phyloP scores from a whole-genome alignment of 2,113 vertebrate species.

The Polypterus senegalus region DNA sequence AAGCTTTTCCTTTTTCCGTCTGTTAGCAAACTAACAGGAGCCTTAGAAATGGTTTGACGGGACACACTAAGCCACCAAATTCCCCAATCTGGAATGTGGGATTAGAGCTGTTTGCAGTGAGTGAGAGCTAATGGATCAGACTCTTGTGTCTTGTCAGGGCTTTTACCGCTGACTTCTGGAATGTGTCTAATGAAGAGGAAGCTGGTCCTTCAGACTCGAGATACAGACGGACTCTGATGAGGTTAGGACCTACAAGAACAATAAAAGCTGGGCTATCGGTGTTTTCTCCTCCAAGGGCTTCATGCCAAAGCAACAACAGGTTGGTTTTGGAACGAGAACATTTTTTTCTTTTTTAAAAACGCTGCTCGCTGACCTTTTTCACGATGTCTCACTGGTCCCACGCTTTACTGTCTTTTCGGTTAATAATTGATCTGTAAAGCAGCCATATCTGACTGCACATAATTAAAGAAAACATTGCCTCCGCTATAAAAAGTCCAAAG shows the following conservation, averaged over 20 bases:
- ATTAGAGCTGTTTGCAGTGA: conserved; percentile 69
- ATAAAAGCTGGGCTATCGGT: conserved; percentile 53
- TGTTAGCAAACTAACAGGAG: conserved; percentile 16
- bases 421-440: no score
- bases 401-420: no score
- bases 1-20: conserved; percentile 11
- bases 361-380: no score
- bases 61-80: conserved; percentile 43
- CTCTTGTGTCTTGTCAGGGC: conserved; percentile 72
- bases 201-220: conserved; percentile 55
- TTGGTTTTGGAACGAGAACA: conserved; percentile 24
- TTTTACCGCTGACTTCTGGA: conserved; percentile 82
- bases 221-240: conserved; percentile 51
- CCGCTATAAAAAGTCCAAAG: no score
- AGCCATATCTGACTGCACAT: no score
- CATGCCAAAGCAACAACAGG: conserved; percentile 41
- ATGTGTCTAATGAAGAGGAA: conserved; percentile 90
- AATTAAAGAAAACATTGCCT: no score
- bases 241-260: conserved; percentile 50
- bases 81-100: conserved; percentile 68
- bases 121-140: conserved; percentile 84
- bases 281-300: conserved; percentile 27
- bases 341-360: conserved; percentile 23
- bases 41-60: neutral
- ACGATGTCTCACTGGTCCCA: no score